phyloP scores from a whole-genome alignment of 1,140 invertebrate species.

The Drosophila dunni region DNA sequence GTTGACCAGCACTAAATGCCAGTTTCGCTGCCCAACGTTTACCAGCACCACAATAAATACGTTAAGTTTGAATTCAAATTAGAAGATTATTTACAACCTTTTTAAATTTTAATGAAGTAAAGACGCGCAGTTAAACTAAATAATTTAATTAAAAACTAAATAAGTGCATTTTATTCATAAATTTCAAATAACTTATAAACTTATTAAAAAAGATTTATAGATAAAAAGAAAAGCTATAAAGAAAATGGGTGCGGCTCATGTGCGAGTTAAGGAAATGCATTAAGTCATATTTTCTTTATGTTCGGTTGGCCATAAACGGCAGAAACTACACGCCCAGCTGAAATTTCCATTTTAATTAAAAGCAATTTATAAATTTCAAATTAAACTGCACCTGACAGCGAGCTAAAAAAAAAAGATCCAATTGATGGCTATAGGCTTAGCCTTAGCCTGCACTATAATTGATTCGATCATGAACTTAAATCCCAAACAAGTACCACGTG shows the following conservation, averaged over 20 bases:
- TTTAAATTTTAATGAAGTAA: background rate
- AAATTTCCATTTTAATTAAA: slow-evolving; percentile 35
- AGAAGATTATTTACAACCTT: background rate
- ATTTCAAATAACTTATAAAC: background rate
- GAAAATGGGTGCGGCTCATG: background rate
- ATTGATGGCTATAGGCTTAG: slow-evolving; percentile 34
- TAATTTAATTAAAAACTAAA: background rate
- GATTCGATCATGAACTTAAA: slow-evolving; percentile 77
- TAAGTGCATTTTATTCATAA: background rate
- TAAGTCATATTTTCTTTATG: background rate
- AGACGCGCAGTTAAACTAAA: too few species aligned
- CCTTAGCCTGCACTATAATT: slow-evolving; percentile 46
- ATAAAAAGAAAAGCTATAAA: too few species aligned
- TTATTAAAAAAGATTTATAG: too few species aligned
- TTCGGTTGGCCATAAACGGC: slow-evolving; percentile 1
- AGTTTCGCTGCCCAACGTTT: background rate
- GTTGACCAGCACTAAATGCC: slow-evolving; percentile 8
- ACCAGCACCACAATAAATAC: slow-evolving; percentile 12
- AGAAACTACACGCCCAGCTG: slow-evolving; percentile 15
- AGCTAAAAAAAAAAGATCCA: slow-evolving; percentile 1
- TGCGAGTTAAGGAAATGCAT: background rate
- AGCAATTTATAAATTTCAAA: slow-evolving; percentile 37
- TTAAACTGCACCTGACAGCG: slow-evolving; percentile 60
- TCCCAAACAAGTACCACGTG: slow-evolving; percentile 30
- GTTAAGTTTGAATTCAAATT: background rate